Evolutionary conservation across 1,140 invertebrate species (phyloP), one percentile per base, ranked within the genome.

Genomic region (Capitella teleta): DNA sequence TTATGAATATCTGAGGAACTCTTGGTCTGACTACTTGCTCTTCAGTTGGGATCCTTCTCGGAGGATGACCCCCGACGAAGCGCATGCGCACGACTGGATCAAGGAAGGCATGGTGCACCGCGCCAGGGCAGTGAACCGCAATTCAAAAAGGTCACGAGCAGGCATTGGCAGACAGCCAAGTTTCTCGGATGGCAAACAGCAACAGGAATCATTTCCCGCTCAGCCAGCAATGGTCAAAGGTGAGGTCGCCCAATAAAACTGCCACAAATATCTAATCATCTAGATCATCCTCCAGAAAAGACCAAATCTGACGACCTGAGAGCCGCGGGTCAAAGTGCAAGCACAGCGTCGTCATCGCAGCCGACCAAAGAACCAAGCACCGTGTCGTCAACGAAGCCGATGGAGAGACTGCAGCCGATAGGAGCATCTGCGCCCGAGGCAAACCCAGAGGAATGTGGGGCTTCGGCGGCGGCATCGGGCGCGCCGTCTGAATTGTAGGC

Each of bases 81-180:
- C 68, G 1, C 49, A 68, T n/a, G 61, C 66, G 37, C 70, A 72
- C 53, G 62, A 66, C 21, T 72, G 70, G 70, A 67, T 72, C 19
- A 62, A 63, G 26, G 67, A 68, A 43, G 63, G 61, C 3, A 45
- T 64, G 21, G 61, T 62, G 0, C 59, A 61, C 38, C 49, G 38
- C 10, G 26, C 47, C 6, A 5, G 37, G 36, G 26, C 5, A 28
- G 23, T 19, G 12, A 14, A 21, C 10, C 5, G 26, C 6, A 28
- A 32, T n/a, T n/a, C n/a, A n/a, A n/a, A n/a, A n/a, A 40, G 21
- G 38, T 40, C 38, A 8, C 38, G 38, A n/a, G n/a, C n/a, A 16
- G 19, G 25, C 14, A 18, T 24, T 10, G 5, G 38, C 6, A 18
- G 24, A 28, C 23, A 45, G 43, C 19, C 28, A 16, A 45, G 6